Evolutionary conservation across 2,113 vertebrate species (phyloP).

Genomic region (mouse (Mus musculus)): GRCm39 chr5:53647001-53647500

Average conservation of each 20-base stretch:
- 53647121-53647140: not conserved
- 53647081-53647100: not conserved
- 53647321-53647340: not conserved
- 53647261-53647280: not conserved
- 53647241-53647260: not conserved
- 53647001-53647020: not conserved
- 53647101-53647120: not conserved
- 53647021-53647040: too few relatives aligned
- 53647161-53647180: not conserved
- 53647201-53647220: not conserved
- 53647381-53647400: not conserved
- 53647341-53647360: not conserved
- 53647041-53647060: not conserved
- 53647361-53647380: not conserved
- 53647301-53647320: too few relatives aligned
- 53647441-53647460: constrained; percentile 21
- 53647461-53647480: not conserved
- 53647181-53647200: not conserved
- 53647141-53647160: not conserved
- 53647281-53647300: too few relatives aligned
- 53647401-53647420: not conserved
- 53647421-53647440: not conserved
- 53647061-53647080: too few relatives aligned
- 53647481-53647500: not conserved
- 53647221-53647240: not conserved